Conservation (phyloP, 2,797 vertebrate species). For the Enteromius thamalakanensis region DNA sequence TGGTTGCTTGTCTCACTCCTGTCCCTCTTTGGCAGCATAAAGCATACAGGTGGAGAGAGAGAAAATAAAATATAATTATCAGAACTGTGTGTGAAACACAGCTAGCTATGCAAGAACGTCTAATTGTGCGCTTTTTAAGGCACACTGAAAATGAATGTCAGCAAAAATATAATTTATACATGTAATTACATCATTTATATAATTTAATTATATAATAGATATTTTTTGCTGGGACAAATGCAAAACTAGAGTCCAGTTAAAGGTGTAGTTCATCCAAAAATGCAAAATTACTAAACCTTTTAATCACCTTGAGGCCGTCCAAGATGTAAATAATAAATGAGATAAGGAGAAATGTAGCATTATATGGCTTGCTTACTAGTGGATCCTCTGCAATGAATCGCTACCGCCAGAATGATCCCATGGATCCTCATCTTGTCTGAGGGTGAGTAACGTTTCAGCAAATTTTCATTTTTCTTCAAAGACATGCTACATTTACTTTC, state of each 20-base stretch:
- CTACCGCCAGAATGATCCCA: not conserved
- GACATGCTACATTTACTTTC: not conserved
- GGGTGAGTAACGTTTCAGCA: not conserved
- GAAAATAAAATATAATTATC: slow-evolving; percentile 19
- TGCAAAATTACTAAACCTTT: not conserved
- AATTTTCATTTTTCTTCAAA: not conserved
- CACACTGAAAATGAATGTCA: not conserved
- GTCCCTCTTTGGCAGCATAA: slow-evolving; percentile 16
- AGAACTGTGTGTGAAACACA: slow-evolving; percentile 23
- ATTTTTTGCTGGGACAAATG: not conserved
- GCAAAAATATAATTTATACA: not conserved
- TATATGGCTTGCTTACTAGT: not conserved
- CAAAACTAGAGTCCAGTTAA: not conserved
- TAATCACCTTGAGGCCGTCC: not conserved
- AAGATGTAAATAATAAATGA: not conserved
- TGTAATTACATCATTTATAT: too few relatives aligned
- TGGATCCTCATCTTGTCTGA: not conserved
- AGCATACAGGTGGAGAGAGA: slow-evolving; percentile 37
- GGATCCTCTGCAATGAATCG: not conserved
- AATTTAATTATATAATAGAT: too few relatives aligned
- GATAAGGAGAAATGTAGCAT: not conserved
- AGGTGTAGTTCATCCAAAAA: not conserved
- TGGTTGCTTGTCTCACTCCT: slow-evolving; percentile 42
- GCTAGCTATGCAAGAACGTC: not conserved
- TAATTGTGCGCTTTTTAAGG: not conserved